Base-by-base conservation (phyloP, 2,113 vertebrate genomes). In the Lichenostomus cassidix region DNA sequence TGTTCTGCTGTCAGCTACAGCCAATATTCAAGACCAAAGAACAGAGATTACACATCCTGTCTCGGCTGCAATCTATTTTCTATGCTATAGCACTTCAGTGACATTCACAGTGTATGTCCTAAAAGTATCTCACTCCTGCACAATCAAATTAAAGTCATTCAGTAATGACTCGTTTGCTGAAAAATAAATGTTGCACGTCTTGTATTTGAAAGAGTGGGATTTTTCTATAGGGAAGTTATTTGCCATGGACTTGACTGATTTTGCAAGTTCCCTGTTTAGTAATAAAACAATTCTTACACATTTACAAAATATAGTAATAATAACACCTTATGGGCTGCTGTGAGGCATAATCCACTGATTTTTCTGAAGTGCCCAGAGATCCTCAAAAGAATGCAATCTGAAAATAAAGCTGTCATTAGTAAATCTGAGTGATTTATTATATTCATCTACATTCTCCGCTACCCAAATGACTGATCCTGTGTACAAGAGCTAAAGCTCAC, bases 141-240 rank as follows among this genome's bases (percentile, higher is more conserved):
- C 67, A 87, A 89, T 87, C 89, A 87, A 92, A 89, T 87, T 82
- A 87, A 82, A 91, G 67, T 63, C 23, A 71, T 62, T 85, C 75
- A 27, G 41, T 49, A 87, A 55, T 18, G 23, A 58, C 59, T 95
- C 2, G 0, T 83, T 84, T 80, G 87, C 78, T 69, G 63, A 92
- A 87, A 91, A 55, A 50, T 15, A 75, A 92, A 84, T 28, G 60
- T 9, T 75, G 28, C 63, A 83, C 39, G 24, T 47, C 68, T 81
- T 59, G 12, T 70, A 75, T 22, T 60, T 56, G 55, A 94, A 87
- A 86, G 41, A 73, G 33, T 39, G 15, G 20, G 31, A 47, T 83
- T 90, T 44, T 89, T 77, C 68, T 70, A 59, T 17, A 46, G 21
- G 31, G 52, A 74, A 63, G 27, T 41, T 92, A 70, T 37, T 93